Evolutionary conservation across 2,888 invertebrate species (phyloP).

Genomic region (Chrysolina haemoptera): DNA sequence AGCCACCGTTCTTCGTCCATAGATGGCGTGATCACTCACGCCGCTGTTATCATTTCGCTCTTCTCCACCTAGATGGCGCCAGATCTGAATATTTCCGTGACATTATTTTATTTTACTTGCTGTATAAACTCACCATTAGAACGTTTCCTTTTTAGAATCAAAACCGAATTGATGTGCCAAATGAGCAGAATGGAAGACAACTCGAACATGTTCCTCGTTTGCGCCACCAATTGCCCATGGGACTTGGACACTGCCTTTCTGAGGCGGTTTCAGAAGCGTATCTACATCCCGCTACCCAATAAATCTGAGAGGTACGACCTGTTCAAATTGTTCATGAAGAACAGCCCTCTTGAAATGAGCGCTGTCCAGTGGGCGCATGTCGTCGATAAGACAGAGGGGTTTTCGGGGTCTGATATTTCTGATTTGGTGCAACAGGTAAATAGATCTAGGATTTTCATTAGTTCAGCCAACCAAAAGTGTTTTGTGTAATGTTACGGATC

Average conservation of each 20-base stretch:
- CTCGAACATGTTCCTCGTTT: slow-evolving; percentile 68
- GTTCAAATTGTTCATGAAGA: slow-evolving; percentile 59
- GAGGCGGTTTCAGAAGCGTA: slow-evolving; percentile 73
- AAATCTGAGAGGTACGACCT: slow-evolving; percentile 60
- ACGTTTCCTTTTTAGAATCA: slow-evolving; percentile 65
- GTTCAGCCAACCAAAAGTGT: too few species aligned
- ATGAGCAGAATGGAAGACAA: slow-evolving; percentile 67
- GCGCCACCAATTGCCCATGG: slow-evolving; percentile 77
- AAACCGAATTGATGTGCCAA: slow-evolving; percentile 74
- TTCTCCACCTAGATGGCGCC: too few species aligned
- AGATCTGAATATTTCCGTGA: too few species aligned
- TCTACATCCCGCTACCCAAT: slow-evolving; percentile 73
- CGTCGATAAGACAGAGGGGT: slow-evolving; percentile 71
- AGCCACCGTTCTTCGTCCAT: too few species aligned
- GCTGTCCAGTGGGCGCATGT: slow-evolving; percentile 47
- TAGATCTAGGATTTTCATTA: too few species aligned
- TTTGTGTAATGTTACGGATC: too few species aligned
- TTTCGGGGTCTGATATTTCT: slow-evolving; percentile 73
- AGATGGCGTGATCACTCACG: too few species aligned
- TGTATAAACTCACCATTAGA: too few species aligned
- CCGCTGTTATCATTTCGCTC: too few species aligned
- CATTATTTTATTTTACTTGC: too few species aligned
- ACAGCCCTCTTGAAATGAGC: slow-evolving; percentile 53
- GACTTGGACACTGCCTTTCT: slow-evolving; percentile 75
- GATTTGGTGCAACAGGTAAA: slow-evolving; percentile 64